Base-by-base conservation (phyloP, 2,113 vertebrate genomes). In the Notothenia rossii region DNA sequence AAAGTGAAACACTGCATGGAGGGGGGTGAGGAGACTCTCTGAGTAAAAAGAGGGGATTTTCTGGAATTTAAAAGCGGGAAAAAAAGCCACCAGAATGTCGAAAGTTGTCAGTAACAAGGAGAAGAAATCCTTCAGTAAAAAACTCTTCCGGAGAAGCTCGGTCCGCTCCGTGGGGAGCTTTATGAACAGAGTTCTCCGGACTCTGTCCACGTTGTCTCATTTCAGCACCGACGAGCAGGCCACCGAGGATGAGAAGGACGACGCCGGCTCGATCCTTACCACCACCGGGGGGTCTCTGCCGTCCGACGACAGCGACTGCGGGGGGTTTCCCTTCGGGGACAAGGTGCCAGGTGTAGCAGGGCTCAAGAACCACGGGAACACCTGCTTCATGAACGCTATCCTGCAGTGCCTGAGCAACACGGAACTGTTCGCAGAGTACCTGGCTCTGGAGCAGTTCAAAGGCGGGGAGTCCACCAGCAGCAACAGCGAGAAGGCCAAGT, bases 301-400 rank as follows among this genome's bases (percentile, higher is more conserved):
- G 61, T 94, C 93, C 1, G 94, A 94, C 71, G 94, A 94, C 84
- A 94, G 93, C 80, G 89, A 93, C 79, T 90, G 92, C 43, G 88
- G 93, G 46, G 94, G 87, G 1, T 94, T 94, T 70, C 89, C 92
- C 0, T 93, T 90, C 59, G 91, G 90, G 10, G 91, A 95, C 73
- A 96, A 95, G 69, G 95, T 97, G 69, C 98, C 98, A 9, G 98
- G 97, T 2, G 96, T 98, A 72, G 92, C 97, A 82, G 98, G 98
- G 13, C 96, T 99, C 72, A 97, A 97, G 89, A 99, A 99, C 94
- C 98, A 99, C 93, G 98, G 98, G 59, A 99, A 99, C 96, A 99
- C 98, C 92, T 99, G 98, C 95, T 99, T 99, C 95, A 99, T 99
- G 98, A 99, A 99, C 95, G 98, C 98, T 63, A 96, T 98, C 90